Evolutionary conservation across 2,797 vertebrate species (phyloP).

Genomic region (Coreius guichenoti): DNA sequence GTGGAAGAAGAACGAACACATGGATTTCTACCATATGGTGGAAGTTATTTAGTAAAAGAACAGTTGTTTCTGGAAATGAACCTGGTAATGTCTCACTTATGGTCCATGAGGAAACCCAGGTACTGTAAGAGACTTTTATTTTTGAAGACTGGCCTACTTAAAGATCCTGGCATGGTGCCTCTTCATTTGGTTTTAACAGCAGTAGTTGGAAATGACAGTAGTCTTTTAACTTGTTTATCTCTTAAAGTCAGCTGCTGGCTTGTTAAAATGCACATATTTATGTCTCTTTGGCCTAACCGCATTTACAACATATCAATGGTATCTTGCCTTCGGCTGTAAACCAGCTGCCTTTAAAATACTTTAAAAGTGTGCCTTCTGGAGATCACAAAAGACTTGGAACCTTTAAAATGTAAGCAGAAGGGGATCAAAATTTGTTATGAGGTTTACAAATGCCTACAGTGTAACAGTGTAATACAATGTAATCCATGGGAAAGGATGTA

Average conservation of each 20-base stretch:
- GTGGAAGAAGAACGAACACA: constrained; percentile 12
- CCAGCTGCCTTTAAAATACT: constrained; percentile 39
- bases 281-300: background rate
- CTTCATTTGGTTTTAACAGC: constrained; percentile 27
- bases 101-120: constrained; percentile 29
- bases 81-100: constrained; percentile 9
- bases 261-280: constrained; percentile 24
- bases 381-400: constrained; percentile 22
- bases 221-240: constrained; percentile 45
- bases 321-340: constrained; percentile 28
- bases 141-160: background rate
- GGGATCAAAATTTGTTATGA: background rate
- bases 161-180: constrained; percentile 16
- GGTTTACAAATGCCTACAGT: constrained; percentile 12
- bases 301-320: constrained; percentile 41
- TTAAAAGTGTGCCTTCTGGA: constrained; percentile 21
- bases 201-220: constrained; percentile 21
- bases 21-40: constrained; percentile 43
- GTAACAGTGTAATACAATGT: constrained; percentile 10
- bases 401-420: constrained; percentile 29
- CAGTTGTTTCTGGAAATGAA: constrained; percentile 25
- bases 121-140: constrained; percentile 14
- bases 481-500: constrained; percentile 22
- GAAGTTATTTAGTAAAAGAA: constrained; percentile 26
- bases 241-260: constrained; percentile 29